Evolutionary conservation across 1,140 invertebrate species (phyloP).

Genomic region (Argopecten irradians): DNA sequence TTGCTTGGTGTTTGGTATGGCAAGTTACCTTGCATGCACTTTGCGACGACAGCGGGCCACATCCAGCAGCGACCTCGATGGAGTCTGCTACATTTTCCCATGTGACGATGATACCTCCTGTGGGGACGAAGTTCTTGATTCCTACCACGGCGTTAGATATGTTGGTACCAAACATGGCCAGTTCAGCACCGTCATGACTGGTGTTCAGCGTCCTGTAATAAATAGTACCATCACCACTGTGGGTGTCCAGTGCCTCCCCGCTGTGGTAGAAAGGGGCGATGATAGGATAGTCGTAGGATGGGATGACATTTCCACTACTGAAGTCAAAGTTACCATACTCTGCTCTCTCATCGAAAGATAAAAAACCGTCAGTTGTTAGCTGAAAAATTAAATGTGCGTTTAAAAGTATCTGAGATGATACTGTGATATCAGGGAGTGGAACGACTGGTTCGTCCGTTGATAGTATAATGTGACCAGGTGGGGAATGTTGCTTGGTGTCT

Average conservation of each 20-base stretch:
- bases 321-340: slow-evolving; percentile 24
- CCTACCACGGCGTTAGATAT: slow-evolving; percentile 33
- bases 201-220: slow-evolving; percentile 28
- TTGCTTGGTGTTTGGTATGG: no score
- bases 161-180: slow-evolving; percentile 24
- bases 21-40: no score
- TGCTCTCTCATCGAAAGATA: no score
- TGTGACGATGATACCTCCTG: slow-evolving; percentile 44
- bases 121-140: slow-evolving; percentile 24
- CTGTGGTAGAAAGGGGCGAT: slow-evolving; percentile 55
- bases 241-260: slow-evolving; percentile 25
- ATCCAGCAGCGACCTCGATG: not conserved
- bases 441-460: no score
- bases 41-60: no score
- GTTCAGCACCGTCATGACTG: not conserved
- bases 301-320: slow-evolving; percentile 29
- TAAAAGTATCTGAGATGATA: no score
- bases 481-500: no score
- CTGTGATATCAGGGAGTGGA: no score
- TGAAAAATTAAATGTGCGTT: no score
- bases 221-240: slow-evolving; percentile 33
- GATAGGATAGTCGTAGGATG: slow-evolving; percentile 47
- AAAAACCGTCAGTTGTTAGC: no score
- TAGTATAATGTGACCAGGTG: no score
- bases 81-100: slow-evolving; percentile 50